Percentiles rank a stretch among this genome's conserved stretches.
These are phyloP conservation scores for Drosophila quinaria DNA, from an alignment of 2,888 invertebrate genomes.

Conservation along the genomic window DNA sequence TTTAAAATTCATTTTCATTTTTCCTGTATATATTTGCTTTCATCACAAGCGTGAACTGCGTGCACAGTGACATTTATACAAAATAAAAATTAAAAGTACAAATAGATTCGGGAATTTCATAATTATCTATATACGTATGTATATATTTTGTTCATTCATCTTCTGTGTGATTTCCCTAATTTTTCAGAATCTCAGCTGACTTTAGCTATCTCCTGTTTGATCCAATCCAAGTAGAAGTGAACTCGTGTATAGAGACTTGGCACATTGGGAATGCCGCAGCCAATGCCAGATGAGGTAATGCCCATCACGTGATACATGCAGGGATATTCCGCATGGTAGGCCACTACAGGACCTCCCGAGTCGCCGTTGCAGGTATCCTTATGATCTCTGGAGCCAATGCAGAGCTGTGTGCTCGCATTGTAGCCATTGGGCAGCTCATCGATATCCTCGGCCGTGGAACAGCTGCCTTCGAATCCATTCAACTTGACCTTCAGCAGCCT, in stretches of 20 bases:
- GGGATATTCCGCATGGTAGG: conserved; percentile 62
- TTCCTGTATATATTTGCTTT: no score
- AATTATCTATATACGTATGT: no score
- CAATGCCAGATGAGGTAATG: conserved; percentile 70
- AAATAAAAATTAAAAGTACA: no score
- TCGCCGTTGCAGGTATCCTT: conserved; percentile 81
- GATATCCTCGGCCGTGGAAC: conserved; percentile 35
- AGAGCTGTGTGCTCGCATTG: conserved; percentile 67
- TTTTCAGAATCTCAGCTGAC: neutral
- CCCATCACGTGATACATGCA: conserved; percentile 79
- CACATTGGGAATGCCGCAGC: conserved; percentile 71
- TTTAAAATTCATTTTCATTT: neutral
- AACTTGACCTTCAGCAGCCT: conserved; percentile 87
- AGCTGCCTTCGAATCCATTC: conserved; percentile 76
- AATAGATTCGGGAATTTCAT: no score
- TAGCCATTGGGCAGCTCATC: conserved; percentile 65
- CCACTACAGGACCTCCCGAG: conserved; percentile 79
- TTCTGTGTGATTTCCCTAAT: no score
- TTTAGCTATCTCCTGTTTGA: conserved; percentile 55
- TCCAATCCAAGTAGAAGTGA: conserved; percentile 72
- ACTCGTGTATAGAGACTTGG: conserved; percentile 79
- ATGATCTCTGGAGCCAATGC: conserved; percentile 69
- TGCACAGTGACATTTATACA: no score
- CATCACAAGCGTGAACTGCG: no score
- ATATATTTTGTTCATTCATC: no score